Conservation (phyloP, 2,888 invertebrate species). For the Clunio marinus region DNA sequence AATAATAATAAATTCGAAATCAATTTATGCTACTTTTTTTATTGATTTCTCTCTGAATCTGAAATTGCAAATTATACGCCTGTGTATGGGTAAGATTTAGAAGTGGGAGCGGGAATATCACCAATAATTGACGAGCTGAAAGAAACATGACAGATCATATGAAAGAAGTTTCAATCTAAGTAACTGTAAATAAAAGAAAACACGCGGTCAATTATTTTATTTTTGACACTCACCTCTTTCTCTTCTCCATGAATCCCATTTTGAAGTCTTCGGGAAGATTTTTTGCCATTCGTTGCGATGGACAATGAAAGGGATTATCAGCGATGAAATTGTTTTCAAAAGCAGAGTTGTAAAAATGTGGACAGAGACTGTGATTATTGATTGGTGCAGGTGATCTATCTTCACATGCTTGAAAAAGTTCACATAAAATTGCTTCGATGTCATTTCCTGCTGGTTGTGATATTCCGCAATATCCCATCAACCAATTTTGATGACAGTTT, state of each 20-base stretch:
- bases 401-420: neutral
- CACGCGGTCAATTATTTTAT: too few species aligned
- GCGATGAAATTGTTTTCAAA: slow-evolving; percentile 43
- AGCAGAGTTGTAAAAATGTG: slow-evolving; percentile 43
- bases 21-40: too few species aligned
- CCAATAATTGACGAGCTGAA: slow-evolving; percentile 37
- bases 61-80: neutral
- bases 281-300: slow-evolving; percentile 11
- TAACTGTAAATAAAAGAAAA: too few species aligned
- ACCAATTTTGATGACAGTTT: slow-evolving; percentile 44
- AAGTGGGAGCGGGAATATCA: slow-evolving; percentile 42
- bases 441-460: slow-evolving; percentile 42
- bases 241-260: slow-evolving; percentile 44
- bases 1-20: too few species aligned
- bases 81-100: slow-evolving; percentile 42
- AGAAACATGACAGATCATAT: too few species aligned
- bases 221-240: slow-evolving; percentile 40
- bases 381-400: neutral
- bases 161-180: too few species aligned
- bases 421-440: neutral
- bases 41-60: neutral
- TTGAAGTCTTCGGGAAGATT: slow-evolving; percentile 42
- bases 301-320: slow-evolving; percentile 42
- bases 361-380: slow-evolving; percentile 42
- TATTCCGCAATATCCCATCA: slow-evolving; percentile 44